A percentile compares a stretch with the other conserved stretches of the same genome.
These are phyloP conservation scores for Catagonus wagneri DNA, from an alignment of 2,113 vertebrate species.

Conservation along the genomic window DNA sequence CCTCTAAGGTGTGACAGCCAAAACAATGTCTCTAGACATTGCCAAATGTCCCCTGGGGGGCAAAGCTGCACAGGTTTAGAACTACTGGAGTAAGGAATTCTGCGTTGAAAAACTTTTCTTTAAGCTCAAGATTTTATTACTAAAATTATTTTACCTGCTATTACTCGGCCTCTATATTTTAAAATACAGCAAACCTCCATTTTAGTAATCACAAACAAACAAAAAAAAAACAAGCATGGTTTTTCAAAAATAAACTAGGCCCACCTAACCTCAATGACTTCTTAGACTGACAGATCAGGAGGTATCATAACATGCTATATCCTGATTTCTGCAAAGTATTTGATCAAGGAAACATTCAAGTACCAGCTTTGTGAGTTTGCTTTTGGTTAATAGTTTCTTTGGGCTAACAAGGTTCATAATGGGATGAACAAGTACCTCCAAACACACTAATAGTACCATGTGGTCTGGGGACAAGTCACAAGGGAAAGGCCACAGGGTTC, in stretches of 20 bases:
- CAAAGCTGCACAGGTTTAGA: background rate
- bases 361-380: background rate
- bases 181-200: constrained; percentile 33
- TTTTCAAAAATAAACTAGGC: constrained; percentile 46
- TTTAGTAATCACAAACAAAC: constrained; percentile 5
- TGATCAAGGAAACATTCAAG: background rate
- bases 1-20: background rate
- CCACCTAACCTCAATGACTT: constrained; percentile 11
- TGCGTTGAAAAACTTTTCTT: background rate
- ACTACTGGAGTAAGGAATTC: background rate
- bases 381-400: background rate
- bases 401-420: background rate
- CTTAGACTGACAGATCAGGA: background rate
- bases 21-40: background rate
- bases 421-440: background rate
- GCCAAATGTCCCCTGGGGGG: background rate
- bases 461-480: background rate
- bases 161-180: constrained; percentile 37
- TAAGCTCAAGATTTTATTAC: constrained; percentile 29
- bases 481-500: background rate
- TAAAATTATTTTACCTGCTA: constrained; percentile 48
- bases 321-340: constrained; percentile 23
- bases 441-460: background rate
- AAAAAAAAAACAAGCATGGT: background rate
- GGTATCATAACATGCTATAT: background rate